These are phyloP conservation scores for Sebastes hopkinsi DNA, from an alignment of 2,797 vertebrate species.

Conservation along the genomic window DNA sequence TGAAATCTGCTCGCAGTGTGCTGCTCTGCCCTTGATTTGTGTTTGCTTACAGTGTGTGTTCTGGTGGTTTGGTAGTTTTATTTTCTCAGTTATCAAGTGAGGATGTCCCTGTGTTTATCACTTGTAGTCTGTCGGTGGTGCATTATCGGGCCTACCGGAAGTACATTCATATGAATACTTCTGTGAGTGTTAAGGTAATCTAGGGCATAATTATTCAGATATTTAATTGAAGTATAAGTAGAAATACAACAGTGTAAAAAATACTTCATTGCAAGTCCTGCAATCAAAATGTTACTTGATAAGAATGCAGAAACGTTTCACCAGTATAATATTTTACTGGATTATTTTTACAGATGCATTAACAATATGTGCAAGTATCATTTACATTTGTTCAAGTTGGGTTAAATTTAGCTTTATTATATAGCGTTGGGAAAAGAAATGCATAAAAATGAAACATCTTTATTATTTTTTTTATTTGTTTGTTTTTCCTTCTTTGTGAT, in stretches of 20 bases:
- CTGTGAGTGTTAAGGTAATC: background rate
- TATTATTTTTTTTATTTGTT: too few relatives aligned
- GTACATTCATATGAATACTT: slow-evolving; percentile 1
- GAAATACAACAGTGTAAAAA: background rate
- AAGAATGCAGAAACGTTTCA: background rate
- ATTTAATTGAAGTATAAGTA: background rate
- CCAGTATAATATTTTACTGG: background rate
- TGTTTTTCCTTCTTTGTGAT: too few relatives aligned
- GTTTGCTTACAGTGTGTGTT: slow-evolving; percentile 24
- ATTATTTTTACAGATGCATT: background rate
- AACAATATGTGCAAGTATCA: background rate
- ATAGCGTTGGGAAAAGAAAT: background rate
- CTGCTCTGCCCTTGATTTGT: slow-evolving; percentile 49
- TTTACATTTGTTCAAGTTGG: background rate
- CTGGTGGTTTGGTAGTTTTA: slow-evolving; percentile 27
- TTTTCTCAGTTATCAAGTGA: slow-evolving; percentile 29
- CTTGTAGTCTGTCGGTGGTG: slow-evolving; percentile 3
- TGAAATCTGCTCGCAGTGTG: slow-evolving; percentile 40
- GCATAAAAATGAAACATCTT: background rate
- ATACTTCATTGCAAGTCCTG: background rate
- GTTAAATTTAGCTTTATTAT: background rate
- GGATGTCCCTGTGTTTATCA: slow-evolving; percentile 19
- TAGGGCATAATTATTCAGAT: background rate
- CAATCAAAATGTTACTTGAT: background rate
- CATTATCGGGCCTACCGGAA: background rate